Percentiles rank a stretch among this genome's conserved stretches.
These are phyloP conservation scores for Verasper variegatus DNA, from an alignment of 2,113 vertebrate species.

Conservation along the genomic window DNA sequence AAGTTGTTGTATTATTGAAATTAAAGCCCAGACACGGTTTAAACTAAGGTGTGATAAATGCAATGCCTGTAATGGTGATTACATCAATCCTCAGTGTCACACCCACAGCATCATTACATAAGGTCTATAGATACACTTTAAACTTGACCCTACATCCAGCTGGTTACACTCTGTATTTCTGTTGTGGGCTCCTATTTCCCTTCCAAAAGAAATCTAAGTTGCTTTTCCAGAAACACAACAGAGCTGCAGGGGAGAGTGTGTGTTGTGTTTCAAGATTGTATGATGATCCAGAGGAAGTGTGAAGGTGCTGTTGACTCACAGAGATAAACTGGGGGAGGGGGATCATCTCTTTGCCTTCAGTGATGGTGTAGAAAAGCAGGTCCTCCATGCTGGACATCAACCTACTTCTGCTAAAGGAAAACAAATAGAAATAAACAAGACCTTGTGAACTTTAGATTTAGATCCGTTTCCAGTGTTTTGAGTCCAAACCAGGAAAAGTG, in stretches of 20 bases:
- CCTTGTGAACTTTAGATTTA: background rate
- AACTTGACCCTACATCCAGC: constrained; percentile 34
- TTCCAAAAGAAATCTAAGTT: background rate
- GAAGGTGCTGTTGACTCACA: constrained; percentile 76
- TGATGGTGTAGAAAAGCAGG: constrained; percentile 90
- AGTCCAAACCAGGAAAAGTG: constrained; percentile 1
- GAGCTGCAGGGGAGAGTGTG: background rate
- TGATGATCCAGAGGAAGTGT: background rate
- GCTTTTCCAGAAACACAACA: background rate
- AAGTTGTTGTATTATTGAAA: background rate
- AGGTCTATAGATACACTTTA: constrained; percentile 44
- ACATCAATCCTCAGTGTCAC: background rate
- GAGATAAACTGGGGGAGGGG: constrained; percentile 87
- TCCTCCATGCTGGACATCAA: constrained; percentile 84
- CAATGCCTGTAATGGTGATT: constrained; percentile 8
- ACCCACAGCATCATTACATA: constrained; percentile 41
- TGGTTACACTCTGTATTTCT: constrained; percentile 27
- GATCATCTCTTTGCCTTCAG: constrained; percentile 87
- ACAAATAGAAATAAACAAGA: constrained; percentile 20
- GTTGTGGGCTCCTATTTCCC: constrained; percentile 15
- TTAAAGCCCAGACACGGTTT: constrained; percentile 8
- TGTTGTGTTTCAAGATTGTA: background rate
- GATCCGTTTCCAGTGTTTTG: constrained; percentile 11
- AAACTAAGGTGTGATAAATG: background rate
- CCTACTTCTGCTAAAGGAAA: constrained; percentile 68